These are phyloP conservation scores for Karalla daura DNA, from an alignment of 2,797 vertebrate species.

Conservation along the genomic window DNA sequence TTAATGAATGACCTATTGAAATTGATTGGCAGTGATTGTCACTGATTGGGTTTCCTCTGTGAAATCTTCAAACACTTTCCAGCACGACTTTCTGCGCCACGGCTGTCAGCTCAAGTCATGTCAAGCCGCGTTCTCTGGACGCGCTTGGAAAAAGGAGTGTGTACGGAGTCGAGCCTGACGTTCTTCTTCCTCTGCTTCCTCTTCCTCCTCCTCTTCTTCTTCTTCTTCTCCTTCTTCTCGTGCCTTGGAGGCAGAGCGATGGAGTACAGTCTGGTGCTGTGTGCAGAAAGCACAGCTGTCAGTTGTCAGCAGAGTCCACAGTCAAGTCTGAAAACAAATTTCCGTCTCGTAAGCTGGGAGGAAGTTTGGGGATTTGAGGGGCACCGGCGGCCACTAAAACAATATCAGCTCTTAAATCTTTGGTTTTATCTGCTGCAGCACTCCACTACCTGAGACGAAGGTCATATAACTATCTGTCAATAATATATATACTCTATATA, in stretches of 20 bases:
- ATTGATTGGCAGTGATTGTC: conserved; percentile 58
- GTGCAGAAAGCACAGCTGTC: conserved; percentile 51
- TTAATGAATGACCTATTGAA: conserved; percentile 54
- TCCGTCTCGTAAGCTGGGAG: conserved; percentile 29
- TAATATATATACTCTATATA: no score
- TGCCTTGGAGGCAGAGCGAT: conserved; percentile 52
- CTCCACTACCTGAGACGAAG: neutral
- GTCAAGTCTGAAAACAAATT: conserved; percentile 58
- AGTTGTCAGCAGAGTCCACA: conserved; percentile 54
- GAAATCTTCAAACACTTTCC: conserved; percentile 46
- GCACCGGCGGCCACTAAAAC: conserved; percentile 16
- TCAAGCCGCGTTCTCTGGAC: conserved; percentile 15
- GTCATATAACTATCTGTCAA: neutral
- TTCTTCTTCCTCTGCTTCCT: no score
- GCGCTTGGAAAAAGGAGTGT: conserved; percentile 32
- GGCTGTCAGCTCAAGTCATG: conserved; percentile 58
- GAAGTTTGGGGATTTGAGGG: conserved; percentile 36
- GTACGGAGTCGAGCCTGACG: conserved; percentile 43
- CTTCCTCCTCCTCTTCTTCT: no score
- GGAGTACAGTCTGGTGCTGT: conserved; percentile 50
- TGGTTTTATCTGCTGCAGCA: conserved; percentile 21
- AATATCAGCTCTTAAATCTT: conserved; percentile 17
- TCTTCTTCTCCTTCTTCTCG: conserved; percentile 26
- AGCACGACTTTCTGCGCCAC: conserved; percentile 26
- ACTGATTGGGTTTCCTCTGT: conserved; percentile 51